Evolutionary conservation across 2,113 vertebrate genomes (phyloP), one percentile per base, ranked within the genome.

Genomic region (Silurus glanis): DNA sequence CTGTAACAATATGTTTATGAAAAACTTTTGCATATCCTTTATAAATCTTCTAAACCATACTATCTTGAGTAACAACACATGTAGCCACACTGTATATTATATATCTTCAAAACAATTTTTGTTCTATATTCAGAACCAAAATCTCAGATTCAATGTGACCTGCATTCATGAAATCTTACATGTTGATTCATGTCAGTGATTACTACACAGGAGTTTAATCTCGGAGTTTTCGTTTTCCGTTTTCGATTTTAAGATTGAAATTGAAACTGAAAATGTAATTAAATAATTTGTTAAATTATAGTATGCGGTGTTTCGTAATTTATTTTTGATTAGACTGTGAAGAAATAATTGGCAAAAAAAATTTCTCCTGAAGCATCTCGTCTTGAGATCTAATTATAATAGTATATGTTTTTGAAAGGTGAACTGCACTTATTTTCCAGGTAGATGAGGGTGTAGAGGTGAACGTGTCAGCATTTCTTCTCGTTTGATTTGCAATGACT

Each of bases 151-250:
- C 45, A 9, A 7, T 1, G 17, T 47, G 37, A 19, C 45, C 37
- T 72, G 69, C 17, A 51, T 51, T 75, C 45, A 51, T 51, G 19
- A 72, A 56, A 28, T 79, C 21, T 78, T 9, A 53, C 75, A n/a
- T 78, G 75, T 78, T 56, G 23, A 28, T 78, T 25, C 75, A 23
- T 78, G 55, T 58, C 76, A 58, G 55, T 79, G 76, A 79, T 58
- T 79, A 51, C 58, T 79, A 79, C 53, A 17, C n/a, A 79, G 75
- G 25, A 28, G 19, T 79, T 28, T 58, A 9, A 79, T 79, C 10
- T 37, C 37, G 37, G 37, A 37, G 37, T 37, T 37, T 37, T 2
- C 37, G 28, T 37, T 37, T 37, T 37, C 28, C 55, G 13, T 56
- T 56, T 56, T 56, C 13, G 55, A 37, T 37, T 37, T 3, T 37